phyloP scores from a whole-genome alignment of 2,888 invertebrate species.

The Digitonthophagus gazella region DNA sequence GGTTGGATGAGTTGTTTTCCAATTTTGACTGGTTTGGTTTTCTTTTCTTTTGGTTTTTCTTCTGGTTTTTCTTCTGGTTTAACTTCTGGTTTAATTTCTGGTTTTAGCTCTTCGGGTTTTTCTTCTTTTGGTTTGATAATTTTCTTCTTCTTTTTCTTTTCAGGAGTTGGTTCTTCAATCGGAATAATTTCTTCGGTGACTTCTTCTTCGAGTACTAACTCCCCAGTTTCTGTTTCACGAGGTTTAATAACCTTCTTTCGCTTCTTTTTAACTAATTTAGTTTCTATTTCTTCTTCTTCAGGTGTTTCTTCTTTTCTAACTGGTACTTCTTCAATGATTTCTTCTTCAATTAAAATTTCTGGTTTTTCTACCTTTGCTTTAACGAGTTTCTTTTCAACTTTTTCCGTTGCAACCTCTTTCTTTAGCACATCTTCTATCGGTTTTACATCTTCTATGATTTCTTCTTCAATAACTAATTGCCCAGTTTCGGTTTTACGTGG shows the following conservation, averaged over 20 bases:
- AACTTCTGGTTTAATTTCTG: no score
- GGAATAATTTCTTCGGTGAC: constrained; percentile 11
- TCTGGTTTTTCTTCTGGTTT: constrained; percentile 25
- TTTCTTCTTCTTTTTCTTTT: constrained; percentile 14
- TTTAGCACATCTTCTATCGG: background rate
- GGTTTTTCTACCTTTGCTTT: constrained; percentile 23
- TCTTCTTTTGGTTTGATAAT: constrained; percentile 22
- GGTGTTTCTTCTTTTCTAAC: no score
- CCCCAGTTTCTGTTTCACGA: constrained; percentile 29
- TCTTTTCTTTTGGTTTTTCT: constrained; percentile 24
- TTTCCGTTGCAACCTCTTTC: constrained; percentile 20
- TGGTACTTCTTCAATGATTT: no score
- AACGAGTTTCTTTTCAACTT: constrained; percentile 16
- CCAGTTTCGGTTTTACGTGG: constrained; percentile 20
- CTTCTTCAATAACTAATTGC: constrained; percentile 26
- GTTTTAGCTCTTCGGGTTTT: constrained; percentile 31
- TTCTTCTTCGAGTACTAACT: constrained; percentile 30
- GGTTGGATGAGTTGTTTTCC: constrained; percentile 42
- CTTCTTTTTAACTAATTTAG: constrained; percentile 13
- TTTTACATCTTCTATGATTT: constrained; percentile 28
- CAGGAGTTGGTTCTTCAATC: constrained; percentile 3
- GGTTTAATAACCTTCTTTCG: constrained; percentile 14
- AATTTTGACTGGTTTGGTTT: constrained; percentile 23
- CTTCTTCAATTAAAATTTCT: constrained; percentile 18
- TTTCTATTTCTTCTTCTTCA: constrained; percentile 15